phyloP scores from a whole-genome alignment of 2,113 vertebrate genomes.

The Laticauda laticaudata region DNA sequence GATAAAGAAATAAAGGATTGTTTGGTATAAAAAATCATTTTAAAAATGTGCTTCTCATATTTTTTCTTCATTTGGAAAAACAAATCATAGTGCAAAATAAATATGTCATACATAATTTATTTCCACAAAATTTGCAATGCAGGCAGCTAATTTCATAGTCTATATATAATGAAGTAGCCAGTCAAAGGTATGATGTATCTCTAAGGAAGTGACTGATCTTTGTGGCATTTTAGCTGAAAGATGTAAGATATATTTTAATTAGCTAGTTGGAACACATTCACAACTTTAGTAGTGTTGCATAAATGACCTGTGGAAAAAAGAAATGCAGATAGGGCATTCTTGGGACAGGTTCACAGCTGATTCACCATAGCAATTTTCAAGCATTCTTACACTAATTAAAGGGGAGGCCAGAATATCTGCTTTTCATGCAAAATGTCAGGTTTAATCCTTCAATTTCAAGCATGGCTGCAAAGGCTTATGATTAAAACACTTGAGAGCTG shows the following conservation, averaged over 20 bases:
- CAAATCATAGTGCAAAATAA: neutral
- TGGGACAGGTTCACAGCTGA: neutral
- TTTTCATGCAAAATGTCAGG: neutral
- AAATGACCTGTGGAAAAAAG: neutral
- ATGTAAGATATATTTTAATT: neutral
- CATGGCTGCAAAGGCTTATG: neutral
- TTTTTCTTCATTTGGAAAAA: neutral
- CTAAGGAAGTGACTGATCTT: neutral
- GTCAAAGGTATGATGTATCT: neutral
- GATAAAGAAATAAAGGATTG: neutral
- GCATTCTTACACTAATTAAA: neutral
- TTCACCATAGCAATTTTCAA: neutral
- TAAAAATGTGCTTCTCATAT: neutral
- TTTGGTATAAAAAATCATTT: neutral
- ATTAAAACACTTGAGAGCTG: neutral
- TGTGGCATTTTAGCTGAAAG: neutral
- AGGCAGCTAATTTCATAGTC: neutral
- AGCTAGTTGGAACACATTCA: neutral
- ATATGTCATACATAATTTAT: neutral
- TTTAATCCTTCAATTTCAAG: neutral
- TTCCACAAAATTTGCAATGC: neutral
- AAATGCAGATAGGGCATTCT: neutral
- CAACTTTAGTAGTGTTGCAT: neutral
- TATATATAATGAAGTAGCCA: neutral
- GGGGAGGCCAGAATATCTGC: neutral